Conservation (phyloP, 2,113 vertebrate species). For the Probosciger aterrimus region DNA sequence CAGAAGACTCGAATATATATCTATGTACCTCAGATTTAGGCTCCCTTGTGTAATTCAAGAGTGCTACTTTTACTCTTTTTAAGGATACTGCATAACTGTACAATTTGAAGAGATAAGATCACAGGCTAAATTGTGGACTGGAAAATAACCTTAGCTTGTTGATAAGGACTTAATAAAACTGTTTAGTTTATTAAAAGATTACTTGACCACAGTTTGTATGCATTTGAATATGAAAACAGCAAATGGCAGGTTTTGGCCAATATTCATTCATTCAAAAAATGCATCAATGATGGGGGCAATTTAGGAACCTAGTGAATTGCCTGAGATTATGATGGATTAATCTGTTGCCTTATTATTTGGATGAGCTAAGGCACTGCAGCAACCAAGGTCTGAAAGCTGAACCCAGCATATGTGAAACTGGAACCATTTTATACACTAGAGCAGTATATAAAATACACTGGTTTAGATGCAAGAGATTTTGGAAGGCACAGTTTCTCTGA, state of each 20-base stretch:
- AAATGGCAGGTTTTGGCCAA: neutral
- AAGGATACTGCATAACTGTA: neutral
- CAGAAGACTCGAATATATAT: neutral
- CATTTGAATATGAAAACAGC: neutral
- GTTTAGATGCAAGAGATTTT: neutral
- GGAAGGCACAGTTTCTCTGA: neutral
- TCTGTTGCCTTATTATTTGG: neutral
- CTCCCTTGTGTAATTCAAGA: neutral
- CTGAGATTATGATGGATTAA: neutral
- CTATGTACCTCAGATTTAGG: neutral
- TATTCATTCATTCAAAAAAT: neutral
- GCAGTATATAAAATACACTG: neutral
- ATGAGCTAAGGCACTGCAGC: neutral
- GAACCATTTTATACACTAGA: too few species aligned
- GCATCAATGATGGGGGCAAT: rapidly evolving
- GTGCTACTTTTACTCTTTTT: neutral
- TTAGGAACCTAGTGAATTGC: neutral
- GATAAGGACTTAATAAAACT: neutral
- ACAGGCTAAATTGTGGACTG: neutral
- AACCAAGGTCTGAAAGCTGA: neutral
- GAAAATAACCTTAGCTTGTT: neutral
- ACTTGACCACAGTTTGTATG: neutral
- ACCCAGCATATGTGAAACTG: neutral
- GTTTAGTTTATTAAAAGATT: neutral
- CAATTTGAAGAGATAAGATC: neutral